These are phyloP conservation scores for Paradoxurus hermaphroditus DNA, from an alignment of 2,113 vertebrate genomes.

Conservation along the genomic window DNA sequence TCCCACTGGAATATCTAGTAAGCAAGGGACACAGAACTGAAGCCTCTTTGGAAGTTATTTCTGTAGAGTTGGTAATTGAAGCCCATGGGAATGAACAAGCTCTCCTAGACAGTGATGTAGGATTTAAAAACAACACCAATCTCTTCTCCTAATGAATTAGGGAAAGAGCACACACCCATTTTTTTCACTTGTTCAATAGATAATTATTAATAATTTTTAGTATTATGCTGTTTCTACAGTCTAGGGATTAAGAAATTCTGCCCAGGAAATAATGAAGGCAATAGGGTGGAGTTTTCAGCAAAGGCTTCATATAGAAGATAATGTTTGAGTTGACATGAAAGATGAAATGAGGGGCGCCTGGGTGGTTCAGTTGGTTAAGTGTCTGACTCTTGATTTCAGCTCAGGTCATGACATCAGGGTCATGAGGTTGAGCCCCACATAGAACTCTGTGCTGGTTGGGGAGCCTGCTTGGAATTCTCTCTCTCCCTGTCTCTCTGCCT, in stretches of 20 bases:
- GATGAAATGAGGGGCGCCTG: background rate
- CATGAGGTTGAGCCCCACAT: too few relatives aligned
- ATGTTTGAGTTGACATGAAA: background rate
- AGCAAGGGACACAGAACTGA: background rate
- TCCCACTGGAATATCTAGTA: background rate
- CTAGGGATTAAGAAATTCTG: background rate
- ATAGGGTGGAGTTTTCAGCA: background rate
- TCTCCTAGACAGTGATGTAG: background rate
- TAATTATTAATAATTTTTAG: background rate
- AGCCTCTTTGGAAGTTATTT: background rate
- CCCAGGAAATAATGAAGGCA: background rate
- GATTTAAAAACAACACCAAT: background rate
- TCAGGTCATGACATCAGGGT: too few relatives aligned
- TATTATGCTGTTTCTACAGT: background rate
- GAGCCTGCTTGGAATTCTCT: too few relatives aligned
- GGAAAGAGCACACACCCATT: background rate
- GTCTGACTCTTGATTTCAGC: too few relatives aligned
- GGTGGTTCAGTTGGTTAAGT: too few relatives aligned
- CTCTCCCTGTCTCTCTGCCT: too few relatives aligned
- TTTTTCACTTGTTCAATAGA: constrained; percentile 7
- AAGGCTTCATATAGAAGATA: background rate
- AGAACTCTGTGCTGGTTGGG: too few relatives aligned
- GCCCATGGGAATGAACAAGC: background rate
- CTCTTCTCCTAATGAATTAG: background rate
- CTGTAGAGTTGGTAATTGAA: background rate